Base-by-base conservation (phyloP, 1,140 invertebrate genomes). In the Drosophila miranda region DNA sequence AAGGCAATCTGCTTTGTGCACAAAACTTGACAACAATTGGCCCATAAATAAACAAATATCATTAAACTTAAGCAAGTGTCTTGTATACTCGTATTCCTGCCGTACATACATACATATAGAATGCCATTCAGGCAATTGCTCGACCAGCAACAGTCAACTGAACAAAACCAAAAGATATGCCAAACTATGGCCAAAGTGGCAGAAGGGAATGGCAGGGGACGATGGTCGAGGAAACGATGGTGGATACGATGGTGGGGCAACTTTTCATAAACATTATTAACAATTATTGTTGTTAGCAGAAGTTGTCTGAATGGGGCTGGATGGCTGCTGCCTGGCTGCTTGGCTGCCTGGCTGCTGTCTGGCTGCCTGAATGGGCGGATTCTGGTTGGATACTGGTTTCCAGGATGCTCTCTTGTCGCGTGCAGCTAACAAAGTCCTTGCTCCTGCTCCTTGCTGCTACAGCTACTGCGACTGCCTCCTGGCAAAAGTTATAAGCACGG, bases 251-350 rank as follows among this genome's bases (percentile, higher is more conserved):
- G 68, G 67, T 55, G 58, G 74, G 52, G 64, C 61, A 86, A 86
- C 81, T 87, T 86, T 86, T 87, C 81, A 86, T 86, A 86, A 86
- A 81, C 81, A 86, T 86, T 86, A 86, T 86, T 86, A 86, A 82
- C 82, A 86, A 86, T 86, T 86, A 86, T 86, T 86, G 82, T 86
- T 86, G 82, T 86, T 86, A 87, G 81, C 82, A 67, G 74, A 87
- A 81, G 81, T 86, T 86, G 73, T 38, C 56, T 75, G 61, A 72
- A 71, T 75, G 48, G 68, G 48, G 61, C 43, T 64, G 69, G 13
- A 34, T 21, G 50, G 28, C 30, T 26, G 23, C 23, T 23, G 4
- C 3, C 4, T 5, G 4, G 26, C 49, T n/a, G 28, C 16, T 50
- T 54, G 46, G 68, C 46, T 64, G 69, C 19, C 50, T 21, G 50